phyloP scores from a whole-genome alignment of 2,797 vertebrate genomes.

The Enteromius viviparus region DNA sequence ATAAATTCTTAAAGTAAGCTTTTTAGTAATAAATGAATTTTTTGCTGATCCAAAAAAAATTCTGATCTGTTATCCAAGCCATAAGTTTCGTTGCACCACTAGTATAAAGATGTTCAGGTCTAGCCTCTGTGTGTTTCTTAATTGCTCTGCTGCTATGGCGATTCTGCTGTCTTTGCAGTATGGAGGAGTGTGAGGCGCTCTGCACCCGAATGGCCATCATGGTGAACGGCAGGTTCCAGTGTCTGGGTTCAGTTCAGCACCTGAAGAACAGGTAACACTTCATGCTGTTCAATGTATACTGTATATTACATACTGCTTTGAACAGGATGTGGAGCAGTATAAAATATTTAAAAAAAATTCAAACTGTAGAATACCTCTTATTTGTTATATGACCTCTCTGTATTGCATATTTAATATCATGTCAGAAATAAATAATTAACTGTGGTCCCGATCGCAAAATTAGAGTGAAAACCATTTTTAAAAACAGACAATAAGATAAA shows the following conservation, averaged over 20 bases:
- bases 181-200: constrained; percentile 92
- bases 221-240: constrained; percentile 91
- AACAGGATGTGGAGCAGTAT: background rate
- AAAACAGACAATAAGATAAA: background rate
- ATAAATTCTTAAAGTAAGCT: no score
- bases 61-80: no score
- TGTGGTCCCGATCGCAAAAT: no score
- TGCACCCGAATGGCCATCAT: constrained; percentile 92
- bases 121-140: background rate
- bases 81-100: no score
- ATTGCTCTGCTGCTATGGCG: background rate
- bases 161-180: constrained; percentile 72
- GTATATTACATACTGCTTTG: background rate
- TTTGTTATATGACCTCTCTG: background rate
- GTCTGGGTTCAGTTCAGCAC: constrained; percentile 88
- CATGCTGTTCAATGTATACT: background rate
- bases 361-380: no score
- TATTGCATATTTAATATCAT: background rate
- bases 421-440: background rate
- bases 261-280: constrained; percentile 85
- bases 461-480: background rate
- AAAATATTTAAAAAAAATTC: background rate
- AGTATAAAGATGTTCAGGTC: background rate
- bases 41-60: no score
- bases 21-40: no score